Conservation (phyloP, 1,140 invertebrate genomes). For the Scaptomyza hsui region DNA sequence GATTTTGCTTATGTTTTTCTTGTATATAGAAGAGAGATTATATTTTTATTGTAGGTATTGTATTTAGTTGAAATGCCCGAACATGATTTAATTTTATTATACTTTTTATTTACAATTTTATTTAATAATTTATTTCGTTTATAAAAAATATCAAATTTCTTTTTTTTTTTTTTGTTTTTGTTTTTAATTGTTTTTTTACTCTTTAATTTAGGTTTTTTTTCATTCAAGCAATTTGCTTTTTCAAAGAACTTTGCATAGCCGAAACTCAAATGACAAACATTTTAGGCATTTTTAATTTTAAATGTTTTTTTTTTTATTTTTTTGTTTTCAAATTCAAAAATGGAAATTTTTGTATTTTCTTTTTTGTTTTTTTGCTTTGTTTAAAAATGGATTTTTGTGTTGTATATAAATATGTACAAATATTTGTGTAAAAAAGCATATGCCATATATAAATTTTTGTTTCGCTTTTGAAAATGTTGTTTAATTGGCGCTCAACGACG, state of each 20-base stretch:
- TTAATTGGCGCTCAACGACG: conserved; percentile 26
- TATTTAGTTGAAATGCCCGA: conserved; percentile 67
- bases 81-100: conserved; percentile 51
- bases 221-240: conserved; percentile 21
- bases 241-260: conserved; percentile 46
- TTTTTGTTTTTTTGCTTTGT: conserved; percentile 25
- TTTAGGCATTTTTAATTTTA: conserved; percentile 36
- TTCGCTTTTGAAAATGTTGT: conserved; percentile 28
- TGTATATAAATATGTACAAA: conserved; percentile 75
- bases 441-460: conserved; percentile 53
- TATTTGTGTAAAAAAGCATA: conserved; percentile 71
- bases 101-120: conserved; percentile 68
- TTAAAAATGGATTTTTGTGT: conserved; percentile 38
- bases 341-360: conserved; percentile 32
- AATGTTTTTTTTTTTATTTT: conserved; percentile 32
- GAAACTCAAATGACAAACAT: conserved; percentile 63
- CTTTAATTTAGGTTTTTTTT: conserved; percentile 20
- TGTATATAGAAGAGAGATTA: conserved; percentile 71
- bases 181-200: not conserved
- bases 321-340: conserved; percentile 40
- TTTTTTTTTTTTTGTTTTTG: conserved; percentile 20
- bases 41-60: conserved; percentile 57
- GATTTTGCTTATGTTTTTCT: conserved; percentile 35
- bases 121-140: conserved; percentile 51
- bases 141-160: conserved; percentile 69